These are phyloP conservation scores for Pteronura brasiliensis DNA, from an alignment of 2,113 vertebrate species.

Conservation along the genomic window DNA sequence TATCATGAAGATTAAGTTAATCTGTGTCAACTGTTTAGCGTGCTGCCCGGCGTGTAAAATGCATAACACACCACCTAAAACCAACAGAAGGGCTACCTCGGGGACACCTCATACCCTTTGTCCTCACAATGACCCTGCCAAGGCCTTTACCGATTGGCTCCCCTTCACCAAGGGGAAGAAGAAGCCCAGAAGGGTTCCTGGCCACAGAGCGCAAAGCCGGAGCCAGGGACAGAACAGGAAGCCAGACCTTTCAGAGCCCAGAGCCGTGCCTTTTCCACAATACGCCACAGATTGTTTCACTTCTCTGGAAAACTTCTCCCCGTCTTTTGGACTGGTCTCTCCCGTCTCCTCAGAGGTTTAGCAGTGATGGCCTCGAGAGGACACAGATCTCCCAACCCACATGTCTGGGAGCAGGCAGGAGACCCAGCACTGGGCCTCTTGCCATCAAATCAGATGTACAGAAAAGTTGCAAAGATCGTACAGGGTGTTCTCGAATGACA, in stretches of 20 bases:
- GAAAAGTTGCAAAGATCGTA: not conserved
- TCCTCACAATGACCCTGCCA: fast-evolving
- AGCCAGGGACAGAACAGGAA: not conserved
- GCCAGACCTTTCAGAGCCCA: not conserved
- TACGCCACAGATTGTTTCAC: no score
- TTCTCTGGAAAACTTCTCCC: not conserved
- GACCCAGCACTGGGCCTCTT: not conserved
- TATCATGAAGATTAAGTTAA: not conserved
- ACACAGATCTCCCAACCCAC: not conserved
- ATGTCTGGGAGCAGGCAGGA: not conserved
- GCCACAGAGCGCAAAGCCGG: not conserved
- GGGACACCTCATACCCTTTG: fast-evolving
- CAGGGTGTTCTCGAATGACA: not conserved
- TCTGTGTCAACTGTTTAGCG: not conserved
- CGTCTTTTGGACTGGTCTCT: not conserved
- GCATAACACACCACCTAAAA: not conserved
- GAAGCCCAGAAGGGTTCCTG: not conserved
- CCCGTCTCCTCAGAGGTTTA: not conserved
- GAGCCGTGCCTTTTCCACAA: not conserved
- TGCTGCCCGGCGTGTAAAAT: not conserved
- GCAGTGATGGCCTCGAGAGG: no score
- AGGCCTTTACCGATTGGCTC: not conserved
- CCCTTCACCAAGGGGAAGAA: not conserved
- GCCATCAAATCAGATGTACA: not conserved
- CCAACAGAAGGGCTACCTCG: not conserved